Base-by-base conservation (phyloP, 1,140 invertebrate genomes). In the Cyclargus thomasi region DNA sequence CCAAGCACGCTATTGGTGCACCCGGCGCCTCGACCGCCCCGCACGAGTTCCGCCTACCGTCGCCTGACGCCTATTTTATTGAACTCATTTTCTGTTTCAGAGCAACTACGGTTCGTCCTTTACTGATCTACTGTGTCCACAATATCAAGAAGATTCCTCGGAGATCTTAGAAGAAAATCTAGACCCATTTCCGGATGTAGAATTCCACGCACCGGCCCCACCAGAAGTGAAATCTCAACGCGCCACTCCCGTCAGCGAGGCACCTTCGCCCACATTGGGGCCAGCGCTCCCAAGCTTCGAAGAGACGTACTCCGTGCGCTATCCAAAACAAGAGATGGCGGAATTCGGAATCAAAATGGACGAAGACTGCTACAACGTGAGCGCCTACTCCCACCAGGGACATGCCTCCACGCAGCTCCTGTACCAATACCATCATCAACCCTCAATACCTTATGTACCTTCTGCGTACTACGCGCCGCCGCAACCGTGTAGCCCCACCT, bases 201-300 rank as follows among this genome's bases (percentile, higher is more conserved):
- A 91, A 74, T 91, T 91, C 74, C 85, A 89, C 78, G 86, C 90
- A 35, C 88, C 86, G 14, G 71, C 86, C 62, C 82, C 78, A n/a
- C 79, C 78, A 69, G 85, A 89, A 79, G 67, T 84, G 5, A 88
- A 89, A 76, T 82, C 82, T 17, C 83, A 85, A 11, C 77, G 88
- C 10, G 76, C 79, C 8, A 86, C 87, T 53, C 84, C 89, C 47
- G 79, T 88, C 22, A 90, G 86, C 65, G 86, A 86, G 69, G 79
- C 81, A n/a, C 81, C 90, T 14, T 87, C 87, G 63, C 88, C 88
- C 8, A 85, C 78, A 16, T 76, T 91, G 76, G 92, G 92, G 67
- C 94, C 94, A 57, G 94, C 95, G 36, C 86, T 97, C 69, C 95
- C 95, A 63, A 96, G 95, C 90, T 97, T 96, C 89, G 95, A 96